phyloP scores from a whole-genome alignment of 2,113 vertebrate species.

The Pseudonaja textilis region DNA sequence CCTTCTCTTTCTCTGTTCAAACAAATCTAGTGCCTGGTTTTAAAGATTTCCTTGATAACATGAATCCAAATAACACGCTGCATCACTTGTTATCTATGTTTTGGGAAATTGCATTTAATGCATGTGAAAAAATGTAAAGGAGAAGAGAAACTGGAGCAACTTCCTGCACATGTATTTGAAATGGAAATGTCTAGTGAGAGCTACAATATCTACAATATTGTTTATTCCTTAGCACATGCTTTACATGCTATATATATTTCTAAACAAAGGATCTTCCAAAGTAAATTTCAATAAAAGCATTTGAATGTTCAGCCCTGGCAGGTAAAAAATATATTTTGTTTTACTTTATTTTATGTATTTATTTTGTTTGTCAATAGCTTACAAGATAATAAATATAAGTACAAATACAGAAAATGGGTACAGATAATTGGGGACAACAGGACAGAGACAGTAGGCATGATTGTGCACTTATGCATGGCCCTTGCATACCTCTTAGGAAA shows the following conservation, averaged over 20 bases:
- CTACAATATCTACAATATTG: neutral
- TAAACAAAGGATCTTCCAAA: neutral
- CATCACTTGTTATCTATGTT: neutral
- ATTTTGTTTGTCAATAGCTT: too few relatives aligned
- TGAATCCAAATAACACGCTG: neutral
- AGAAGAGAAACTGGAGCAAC: neutral
- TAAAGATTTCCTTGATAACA: neutral
- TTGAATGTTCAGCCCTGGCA: neutral
- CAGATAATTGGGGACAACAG: too few relatives aligned
- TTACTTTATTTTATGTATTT: too few relatives aligned
- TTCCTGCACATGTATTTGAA: neutral
- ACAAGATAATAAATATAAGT: too few relatives aligned
- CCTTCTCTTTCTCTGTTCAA: neutral
- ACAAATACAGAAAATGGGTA: too few relatives aligned
- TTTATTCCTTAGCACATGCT: neutral
- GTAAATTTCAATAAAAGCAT: neutral
- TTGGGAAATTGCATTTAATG: neutral
- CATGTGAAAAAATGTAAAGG: neutral
- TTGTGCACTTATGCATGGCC: too few relatives aligned
- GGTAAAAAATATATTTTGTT: neutral
- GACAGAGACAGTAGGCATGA: too few relatives aligned
- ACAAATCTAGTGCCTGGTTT: conserved; percentile 10
- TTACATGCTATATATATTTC: neutral
- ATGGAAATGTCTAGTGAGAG: conserved; percentile 3
- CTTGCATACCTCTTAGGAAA: too few relatives aligned